Evolutionary conservation across 2,888 invertebrate genomes (phyloP).

Genomic region (Peribatodes rhomboidaria): DNA sequence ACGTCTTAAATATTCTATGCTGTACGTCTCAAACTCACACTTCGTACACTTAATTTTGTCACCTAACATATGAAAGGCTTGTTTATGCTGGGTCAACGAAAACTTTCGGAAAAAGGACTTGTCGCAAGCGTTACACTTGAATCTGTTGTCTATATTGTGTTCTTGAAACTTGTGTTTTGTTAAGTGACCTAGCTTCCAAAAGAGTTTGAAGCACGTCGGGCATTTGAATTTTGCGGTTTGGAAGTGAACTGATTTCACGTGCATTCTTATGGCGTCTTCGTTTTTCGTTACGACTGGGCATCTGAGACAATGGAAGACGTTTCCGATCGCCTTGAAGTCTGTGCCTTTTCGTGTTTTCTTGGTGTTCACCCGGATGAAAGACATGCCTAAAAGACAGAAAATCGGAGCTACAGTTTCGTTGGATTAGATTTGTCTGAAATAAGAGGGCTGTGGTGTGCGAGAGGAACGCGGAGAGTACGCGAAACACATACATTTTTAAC

Average conservation of each 20-base stretch:
- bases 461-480: no score
- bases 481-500: no score
- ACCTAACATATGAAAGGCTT: slow-evolving; percentile 13
- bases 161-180: slow-evolving; percentile 13
- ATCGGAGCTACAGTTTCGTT: no score
- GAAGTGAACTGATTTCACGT: background rate
- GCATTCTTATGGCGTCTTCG: background rate
- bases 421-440: no score
- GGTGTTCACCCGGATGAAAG: background rate
- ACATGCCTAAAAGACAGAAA: slow-evolving; percentile 1
- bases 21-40: slow-evolving; percentile 13
- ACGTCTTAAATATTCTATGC: background rate
- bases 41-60: slow-evolving; percentile 1
- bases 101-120: background rate
- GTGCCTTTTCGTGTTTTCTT: background rate
- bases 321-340: background rate
- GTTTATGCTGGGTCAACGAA: background rate
- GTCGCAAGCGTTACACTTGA: slow-evolving; percentile 27
- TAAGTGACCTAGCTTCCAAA: background rate
- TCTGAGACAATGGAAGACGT: background rate
- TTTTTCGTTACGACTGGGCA: background rate
- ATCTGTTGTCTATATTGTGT: slow-evolving; percentile 18
- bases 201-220: background rate
- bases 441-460: no score
- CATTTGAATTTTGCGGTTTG: slow-evolving; percentile 3